Evolutionary conservation across 2,113 vertebrate species (phyloP).

Genomic region (Vireo altiloquus): DNA sequence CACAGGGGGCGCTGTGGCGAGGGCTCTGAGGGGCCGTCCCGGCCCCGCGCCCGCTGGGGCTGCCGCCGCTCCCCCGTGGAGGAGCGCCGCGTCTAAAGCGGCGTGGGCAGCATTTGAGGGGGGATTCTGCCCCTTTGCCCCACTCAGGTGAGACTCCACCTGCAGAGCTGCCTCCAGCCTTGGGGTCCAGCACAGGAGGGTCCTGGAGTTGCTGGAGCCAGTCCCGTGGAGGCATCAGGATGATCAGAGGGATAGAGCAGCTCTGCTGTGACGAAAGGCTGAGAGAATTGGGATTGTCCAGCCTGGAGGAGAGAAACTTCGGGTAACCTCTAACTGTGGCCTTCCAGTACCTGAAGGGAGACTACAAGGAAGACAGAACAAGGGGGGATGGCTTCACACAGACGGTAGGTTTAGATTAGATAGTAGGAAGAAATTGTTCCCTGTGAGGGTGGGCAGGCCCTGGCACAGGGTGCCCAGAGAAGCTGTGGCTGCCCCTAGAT

Average conservation of each 20-base stretch:
- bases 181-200: neutral
- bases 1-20: neutral
- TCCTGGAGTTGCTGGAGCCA: no score
- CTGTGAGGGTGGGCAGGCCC: neutral
- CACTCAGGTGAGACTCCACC: neutral
- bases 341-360: neutral
- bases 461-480: neutral
- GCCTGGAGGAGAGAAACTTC: neutral
- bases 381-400: neutral
- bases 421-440: neutral
- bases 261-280: neutral
- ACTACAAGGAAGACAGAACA: neutral
- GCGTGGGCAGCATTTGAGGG: neutral
- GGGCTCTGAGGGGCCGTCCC: neutral
- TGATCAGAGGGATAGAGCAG: neutral
- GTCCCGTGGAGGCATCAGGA: neutral
- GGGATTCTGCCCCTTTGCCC: no score
- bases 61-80: no score
- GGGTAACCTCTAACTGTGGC: neutral
- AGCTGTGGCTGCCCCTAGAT: neutral
- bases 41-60: neutral
- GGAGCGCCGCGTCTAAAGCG: neutral
- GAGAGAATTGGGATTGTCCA: neutral
- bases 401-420: neutral
- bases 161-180: neutral